A percentile compares a stretch with the other conserved stretches of the same genome.
Evolutionary conservation across 2,888 invertebrate genomes (phyloP).

Genomic region (Ditylenchus weischeri): DNA sequence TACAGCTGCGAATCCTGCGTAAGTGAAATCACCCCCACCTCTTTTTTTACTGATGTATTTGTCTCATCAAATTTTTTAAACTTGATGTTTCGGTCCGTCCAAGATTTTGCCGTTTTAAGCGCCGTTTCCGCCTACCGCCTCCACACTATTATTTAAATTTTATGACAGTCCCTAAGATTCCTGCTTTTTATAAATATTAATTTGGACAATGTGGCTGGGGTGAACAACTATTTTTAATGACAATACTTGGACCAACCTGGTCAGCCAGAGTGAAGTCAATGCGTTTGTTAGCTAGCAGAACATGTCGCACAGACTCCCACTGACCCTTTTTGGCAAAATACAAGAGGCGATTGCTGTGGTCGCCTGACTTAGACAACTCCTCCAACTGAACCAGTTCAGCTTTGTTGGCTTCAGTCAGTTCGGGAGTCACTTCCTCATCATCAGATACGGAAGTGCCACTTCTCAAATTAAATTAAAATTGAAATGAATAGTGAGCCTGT

Average conservation of each 20-base stretch:
- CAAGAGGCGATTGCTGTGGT: slow-evolving; percentile 31
- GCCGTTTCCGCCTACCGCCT: too few species aligned
- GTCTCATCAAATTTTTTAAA: too few species aligned
- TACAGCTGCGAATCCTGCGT: too few species aligned
- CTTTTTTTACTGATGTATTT: too few species aligned
- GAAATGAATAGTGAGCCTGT: background rate
- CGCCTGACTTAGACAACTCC: slow-evolving; percentile 18
- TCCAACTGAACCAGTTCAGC: slow-evolving; percentile 18
- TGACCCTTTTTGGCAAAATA: slow-evolving; percentile 48
- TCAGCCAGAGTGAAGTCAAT: slow-evolving; percentile 49
- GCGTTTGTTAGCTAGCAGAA: slow-evolving; percentile 39
- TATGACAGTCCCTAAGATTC: too few species aligned
- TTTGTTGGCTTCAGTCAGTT: slow-evolving; percentile 26
- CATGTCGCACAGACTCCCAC: slow-evolving; percentile 46
- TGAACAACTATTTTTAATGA: background rate
- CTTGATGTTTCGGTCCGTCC: too few species aligned
- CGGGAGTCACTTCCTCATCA: slow-evolving; percentile 16
- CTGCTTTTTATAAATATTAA: too few species aligned
- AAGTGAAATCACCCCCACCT: too few species aligned
- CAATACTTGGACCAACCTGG: slow-evolving; percentile 33
- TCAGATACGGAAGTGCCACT: background rate
- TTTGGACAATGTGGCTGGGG: too few species aligned
- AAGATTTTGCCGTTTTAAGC: too few species aligned
- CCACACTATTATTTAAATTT: too few species aligned
- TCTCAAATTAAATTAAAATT: background rate